Evolutionary conservation across 2,113 vertebrate genomes (phyloP), one percentile per base, ranked within the genome.

Genomic region (Hydropotes inermis): DNA sequence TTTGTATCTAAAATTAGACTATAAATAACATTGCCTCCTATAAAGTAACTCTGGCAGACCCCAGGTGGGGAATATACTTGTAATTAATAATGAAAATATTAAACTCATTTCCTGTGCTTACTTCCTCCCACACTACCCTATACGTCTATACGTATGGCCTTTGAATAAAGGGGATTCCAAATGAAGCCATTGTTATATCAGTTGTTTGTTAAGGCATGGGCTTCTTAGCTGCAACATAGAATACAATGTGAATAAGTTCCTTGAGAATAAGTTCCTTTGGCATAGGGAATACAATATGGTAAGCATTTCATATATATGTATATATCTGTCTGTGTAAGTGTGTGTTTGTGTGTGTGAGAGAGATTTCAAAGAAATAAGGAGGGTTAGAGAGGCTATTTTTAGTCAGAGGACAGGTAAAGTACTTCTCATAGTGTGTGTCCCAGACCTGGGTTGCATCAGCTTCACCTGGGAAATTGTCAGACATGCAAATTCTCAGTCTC

Each of bases 1-100:
- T 94, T 91, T 88, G 3, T 93, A 52, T 97, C 93, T 91, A 96
- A 96, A 92, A 97, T 17, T 15, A 95, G 91, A 60, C 81, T 89
- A 76, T 67, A 82, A 98, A 95, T 98, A 61, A 96, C 39, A 78
- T 95, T 94, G 74, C 97, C n/a, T 96, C 30, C 55, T 50, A 16
- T 74, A 52, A 92, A 98, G 57, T 84, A 97, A 87, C 25, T 78
- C 23, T 95, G 96, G 92, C 54, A 92, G 87, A 6, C 11, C 45
- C 61, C 74, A 67, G 87, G 94, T 83, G 82, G 21, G 30, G 33
- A 96, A 61, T 90, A 57, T 58, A n/a, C 7, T 6, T 76, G 7
- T n/a, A 87, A 93, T 85, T 89, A 83, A 94, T 94, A 60, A 64
- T 79, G 52, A 96, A 83, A 93, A 86, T 85, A 94, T 36, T 43